phyloP scores from a whole-genome alignment of 2,888 invertebrate species.

The Acrobasis consociella region DNA sequence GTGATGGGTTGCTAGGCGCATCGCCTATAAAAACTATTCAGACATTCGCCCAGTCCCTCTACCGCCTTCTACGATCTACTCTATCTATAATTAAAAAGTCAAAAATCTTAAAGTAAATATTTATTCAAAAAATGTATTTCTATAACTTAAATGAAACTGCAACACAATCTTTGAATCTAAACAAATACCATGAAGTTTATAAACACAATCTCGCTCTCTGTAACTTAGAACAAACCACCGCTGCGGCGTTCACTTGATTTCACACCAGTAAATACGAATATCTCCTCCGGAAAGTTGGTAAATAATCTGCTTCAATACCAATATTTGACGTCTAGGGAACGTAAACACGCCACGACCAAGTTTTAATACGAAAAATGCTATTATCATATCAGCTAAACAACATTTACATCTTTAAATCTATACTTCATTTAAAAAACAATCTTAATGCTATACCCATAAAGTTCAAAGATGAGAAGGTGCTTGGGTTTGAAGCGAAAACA shows the following conservation, averaged over 20 bases:
- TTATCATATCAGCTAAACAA: constrained; percentile 62
- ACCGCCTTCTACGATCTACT: no score
- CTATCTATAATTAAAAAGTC: no score
- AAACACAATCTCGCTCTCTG: constrained; percentile 5
- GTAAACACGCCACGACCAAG: constrained; percentile 55
- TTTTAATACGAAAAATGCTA: constrained; percentile 81
- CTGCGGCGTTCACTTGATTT: constrained; percentile 14
- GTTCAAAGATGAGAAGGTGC: neutral
- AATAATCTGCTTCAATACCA: constrained; percentile 44
- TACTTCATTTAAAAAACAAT: constrained; percentile 21
- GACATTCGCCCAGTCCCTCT: no score
- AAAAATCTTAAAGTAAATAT: no score
- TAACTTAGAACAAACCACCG: constrained; percentile 9
- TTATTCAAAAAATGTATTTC: no score
- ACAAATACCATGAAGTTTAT: neutral
- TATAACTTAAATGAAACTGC: no score
- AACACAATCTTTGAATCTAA: neutral
- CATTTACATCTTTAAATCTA: constrained; percentile 22
- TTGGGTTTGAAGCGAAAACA: constrained; percentile 32
- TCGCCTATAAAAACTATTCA: no score
- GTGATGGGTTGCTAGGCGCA: no score
- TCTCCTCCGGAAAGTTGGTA: constrained; percentile 19
- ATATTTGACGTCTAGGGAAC: constrained; percentile 39
- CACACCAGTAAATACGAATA: constrained; percentile 21
- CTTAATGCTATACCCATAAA: constrained; percentile 11